Conservation (phyloP, 1,140 invertebrate species). For the Caerostris extrusa region DNA sequence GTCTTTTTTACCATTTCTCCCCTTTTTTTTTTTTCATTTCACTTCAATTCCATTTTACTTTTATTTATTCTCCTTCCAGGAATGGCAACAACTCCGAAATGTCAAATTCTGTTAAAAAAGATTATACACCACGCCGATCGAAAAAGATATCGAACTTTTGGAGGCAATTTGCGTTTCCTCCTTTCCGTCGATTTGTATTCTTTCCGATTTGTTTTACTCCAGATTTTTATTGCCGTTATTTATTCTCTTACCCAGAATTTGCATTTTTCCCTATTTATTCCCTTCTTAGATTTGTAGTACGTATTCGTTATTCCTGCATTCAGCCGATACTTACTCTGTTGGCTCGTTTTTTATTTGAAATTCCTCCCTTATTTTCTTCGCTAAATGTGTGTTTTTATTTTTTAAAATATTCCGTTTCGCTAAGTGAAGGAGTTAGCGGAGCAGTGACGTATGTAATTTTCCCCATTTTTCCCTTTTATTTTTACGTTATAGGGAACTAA, state of each 20-base stretch:
- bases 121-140: slow-evolving; percentile 15
- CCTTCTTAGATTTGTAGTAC: background rate
- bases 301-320: background rate
- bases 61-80: background rate
- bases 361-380: background rate
- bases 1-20: slow-evolving; percentile 14
- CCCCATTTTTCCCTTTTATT: background rate
- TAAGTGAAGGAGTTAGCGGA: background rate
- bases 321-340: background rate
- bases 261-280: slow-evolving; percentile 23
- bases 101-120: slow-evolving; percentile 36
- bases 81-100: slow-evolving; percentile 16
- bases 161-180: slow-evolving; percentile 16
- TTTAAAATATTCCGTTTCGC: background rate
- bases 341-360: background rate
- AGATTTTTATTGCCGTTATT: slow-evolving; percentile 31
- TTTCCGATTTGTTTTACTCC: slow-evolving; percentile 8
- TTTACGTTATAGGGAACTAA: no score
- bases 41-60: background rate
- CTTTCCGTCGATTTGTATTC: background rate
- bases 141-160: slow-evolving; percentile 15
- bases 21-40: background rate
- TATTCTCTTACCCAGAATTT: slow-evolving; percentile 2
- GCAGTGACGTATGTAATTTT: background rate
- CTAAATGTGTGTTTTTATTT: background rate